These are phyloP conservation scores for Drosophila truncata DNA, from an alignment of 1,140 invertebrate genomes.

Conservation along the genomic window DNA sequence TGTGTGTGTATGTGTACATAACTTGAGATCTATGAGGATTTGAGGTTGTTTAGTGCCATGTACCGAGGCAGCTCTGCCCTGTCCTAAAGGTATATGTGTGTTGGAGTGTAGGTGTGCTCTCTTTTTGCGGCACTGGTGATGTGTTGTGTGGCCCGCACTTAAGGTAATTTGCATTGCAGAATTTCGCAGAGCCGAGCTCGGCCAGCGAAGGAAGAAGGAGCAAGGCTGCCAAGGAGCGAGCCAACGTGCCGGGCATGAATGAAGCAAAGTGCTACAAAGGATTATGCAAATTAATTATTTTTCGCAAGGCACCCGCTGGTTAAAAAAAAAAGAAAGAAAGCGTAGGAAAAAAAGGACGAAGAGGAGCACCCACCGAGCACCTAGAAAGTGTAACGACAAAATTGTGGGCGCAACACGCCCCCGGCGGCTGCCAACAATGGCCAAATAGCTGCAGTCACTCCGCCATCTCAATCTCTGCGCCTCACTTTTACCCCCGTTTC, in stretches of 20 bases:
- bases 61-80: slow-evolving; percentile 50
- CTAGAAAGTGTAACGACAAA: slow-evolving; percentile 82
- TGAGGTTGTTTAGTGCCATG: slow-evolving; percentile 81
- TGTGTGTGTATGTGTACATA: slow-evolving; percentile 63
- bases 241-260: slow-evolving; percentile 80
- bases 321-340: slow-evolving; percentile 27
- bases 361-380: slow-evolving; percentile 21
- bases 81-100: background rate
- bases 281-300: slow-evolving; percentile 84
- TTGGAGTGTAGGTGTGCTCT: slow-evolving; percentile 19
- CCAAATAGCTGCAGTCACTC: slow-evolving; percentile 63
- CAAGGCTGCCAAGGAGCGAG: slow-evolving; percentile 13
- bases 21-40: slow-evolving; percentile 83
- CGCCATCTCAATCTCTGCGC: slow-evolving; percentile 53
- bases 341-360: slow-evolving; percentile 3
- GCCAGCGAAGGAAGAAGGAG: slow-evolving; percentile 21
- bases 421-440: slow-evolving; percentile 72
- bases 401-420: slow-evolving; percentile 67
- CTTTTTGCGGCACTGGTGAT: slow-evolving; percentile 68
- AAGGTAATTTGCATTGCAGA: slow-evolving; percentile 84
- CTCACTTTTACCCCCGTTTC: slow-evolving; percentile 21
- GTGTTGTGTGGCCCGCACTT: slow-evolving; percentile 81
- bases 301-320: slow-evolving; percentile 75
- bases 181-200: slow-evolving; percentile 73
- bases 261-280: slow-evolving; percentile 84